Evolutionary conservation across 2,888 invertebrate species (phyloP).

Genomic region (Archaeoteleia sp.): DNA sequence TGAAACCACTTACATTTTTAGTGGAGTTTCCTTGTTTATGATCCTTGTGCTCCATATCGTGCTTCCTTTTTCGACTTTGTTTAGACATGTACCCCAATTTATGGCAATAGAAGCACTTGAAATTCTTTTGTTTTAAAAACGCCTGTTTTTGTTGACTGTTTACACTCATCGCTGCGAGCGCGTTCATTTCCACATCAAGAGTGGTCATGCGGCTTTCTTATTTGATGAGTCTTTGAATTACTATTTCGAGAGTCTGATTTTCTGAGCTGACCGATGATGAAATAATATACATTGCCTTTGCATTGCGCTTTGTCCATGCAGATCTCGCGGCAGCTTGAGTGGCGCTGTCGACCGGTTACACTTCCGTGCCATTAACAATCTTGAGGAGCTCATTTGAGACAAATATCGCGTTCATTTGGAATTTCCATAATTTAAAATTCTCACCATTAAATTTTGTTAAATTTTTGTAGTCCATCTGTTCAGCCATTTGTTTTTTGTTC

Average conservation of each 20-base stretch:
- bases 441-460: slow-evolving; percentile 23
- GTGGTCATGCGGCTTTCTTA: background rate
- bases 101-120: too few relatives aligned
- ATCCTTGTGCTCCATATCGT: too few relatives aligned
- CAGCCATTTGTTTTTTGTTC: background rate
- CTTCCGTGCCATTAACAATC: slow-evolving; percentile 17
- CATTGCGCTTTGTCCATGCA: slow-evolving; percentile 44
- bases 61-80: too few relatives aligned
- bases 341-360: background rate
- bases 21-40: too few relatives aligned
- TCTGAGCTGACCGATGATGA: slow-evolving; percentile 38
- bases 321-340: slow-evolving; percentile 3
- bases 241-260: slow-evolving; percentile 43
- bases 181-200: background rate
- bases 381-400: slow-evolving; percentile 22
- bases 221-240: slow-evolving; percentile 38
- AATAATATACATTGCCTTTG: slow-evolving; percentile 44
- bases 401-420: slow-evolving; percentile 25
- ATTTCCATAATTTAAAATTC: slow-evolving; percentile 36
- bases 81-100: too few relatives aligned
- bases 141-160: background rate
- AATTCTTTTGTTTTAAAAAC: too few relatives aligned
- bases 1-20: too few relatives aligned
- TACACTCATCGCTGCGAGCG: background rate
- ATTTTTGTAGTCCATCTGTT: background rate